Evolutionary conservation across 2,888 invertebrate genomes (phyloP), one percentile per base, ranked within the genome.

Genomic region (Trichacis sp.): DNA sequence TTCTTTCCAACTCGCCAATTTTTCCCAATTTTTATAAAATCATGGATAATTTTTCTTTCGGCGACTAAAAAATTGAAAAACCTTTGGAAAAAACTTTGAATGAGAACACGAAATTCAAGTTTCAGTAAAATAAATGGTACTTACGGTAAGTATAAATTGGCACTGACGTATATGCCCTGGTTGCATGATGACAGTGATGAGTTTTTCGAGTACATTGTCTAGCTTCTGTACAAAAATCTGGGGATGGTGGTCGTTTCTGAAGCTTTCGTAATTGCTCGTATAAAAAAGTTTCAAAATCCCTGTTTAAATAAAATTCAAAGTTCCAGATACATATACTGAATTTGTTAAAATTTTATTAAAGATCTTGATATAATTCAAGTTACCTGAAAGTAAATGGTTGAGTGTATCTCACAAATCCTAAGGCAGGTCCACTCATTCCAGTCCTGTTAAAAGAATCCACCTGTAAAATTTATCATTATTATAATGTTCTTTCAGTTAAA

Each of bases 101-200:
- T n/a, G n/a, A n/a, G n/a, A 24, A 5, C 8, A 24, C 8, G 24
- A 24, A 24, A 24, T 24, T 24, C 24, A 24, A 24, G 24, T 24
- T n/a, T n/a, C n/a, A n/a, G n/a, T n/a, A 43, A 42, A 56, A 42
- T 18, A 45, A 47, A n/a, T n/a, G n/a, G n/a, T 24, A 24, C 84
- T 64, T 77, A 84, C 84, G 81, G 73, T 83, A 84, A 20, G 83
- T 82, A 65, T 84, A 84, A 55, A 80, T 77, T 33, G 96, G 96
- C 55, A 95, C 88, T 8, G 93, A 93, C 1, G 95, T 95, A 80
- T 96, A 96, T 19, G 96, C 95, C 82, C 96, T 95, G 8, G 95
- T 91, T 1, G 95, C 95, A 81, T 96, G 96, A 80, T 92, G 91
- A 85, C 96, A 96, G 71, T 95, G 88, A 81, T 96, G 94, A 1